Percentiles rank a stretch among this genome's conserved stretches.
Conservation (phyloP, 2,113 vertebrate species). For the Elephas maximus region DNA sequence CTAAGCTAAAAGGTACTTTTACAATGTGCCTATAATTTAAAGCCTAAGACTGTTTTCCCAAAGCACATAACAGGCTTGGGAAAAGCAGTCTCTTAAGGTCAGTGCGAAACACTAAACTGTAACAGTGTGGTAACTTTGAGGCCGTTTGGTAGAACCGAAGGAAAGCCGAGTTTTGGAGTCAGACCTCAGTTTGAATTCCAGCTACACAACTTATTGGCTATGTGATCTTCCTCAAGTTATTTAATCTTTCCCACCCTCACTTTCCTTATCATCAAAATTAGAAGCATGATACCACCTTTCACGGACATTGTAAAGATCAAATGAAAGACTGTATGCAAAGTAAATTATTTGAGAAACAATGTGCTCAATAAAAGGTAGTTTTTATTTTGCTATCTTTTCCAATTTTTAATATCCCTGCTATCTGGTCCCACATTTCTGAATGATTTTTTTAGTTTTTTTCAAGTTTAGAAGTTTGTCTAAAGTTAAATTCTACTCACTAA, state of each 20-base stretch:
- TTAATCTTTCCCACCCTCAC: slow-evolving; percentile 5
- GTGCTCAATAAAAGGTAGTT: slow-evolving; percentile 43
- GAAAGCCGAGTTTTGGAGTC: background rate
- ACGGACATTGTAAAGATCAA: slow-evolving; percentile 16
- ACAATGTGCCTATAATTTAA: slow-evolving; percentile 47
- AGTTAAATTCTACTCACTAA: slow-evolving; percentile 56
- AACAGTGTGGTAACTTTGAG: background rate
- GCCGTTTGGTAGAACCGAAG: slow-evolving; percentile 25
- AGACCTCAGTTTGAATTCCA: slow-evolving; percentile 37
- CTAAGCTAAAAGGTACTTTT: slow-evolving; percentile 45
- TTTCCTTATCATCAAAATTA: slow-evolving; percentile 7
- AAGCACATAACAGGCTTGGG: background rate
- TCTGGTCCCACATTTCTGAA: slow-evolving; percentile 29
- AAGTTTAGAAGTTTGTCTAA: slow-evolving; percentile 33
- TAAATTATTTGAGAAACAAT: slow-evolving; percentile 6
- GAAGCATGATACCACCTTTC: slow-evolving; percentile 40
- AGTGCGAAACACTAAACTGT: slow-evolving; percentile 23
- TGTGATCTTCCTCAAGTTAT: slow-evolving; percentile 5
- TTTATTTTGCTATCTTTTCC: slow-evolving; percentile 37
- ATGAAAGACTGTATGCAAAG: slow-evolving; percentile 42
- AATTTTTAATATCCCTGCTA: slow-evolving; percentile 41
- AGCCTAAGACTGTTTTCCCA: slow-evolving; percentile 50
- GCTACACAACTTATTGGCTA: background rate
- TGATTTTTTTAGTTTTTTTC: slow-evolving; percentile 30
- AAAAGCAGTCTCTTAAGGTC: slow-evolving; percentile 30